Evolutionary conservation across 2,888 invertebrate genomes (phyloP), one percentile per base, ranked within the genome.

Genomic region (Silvanus unidentatus): DNA sequence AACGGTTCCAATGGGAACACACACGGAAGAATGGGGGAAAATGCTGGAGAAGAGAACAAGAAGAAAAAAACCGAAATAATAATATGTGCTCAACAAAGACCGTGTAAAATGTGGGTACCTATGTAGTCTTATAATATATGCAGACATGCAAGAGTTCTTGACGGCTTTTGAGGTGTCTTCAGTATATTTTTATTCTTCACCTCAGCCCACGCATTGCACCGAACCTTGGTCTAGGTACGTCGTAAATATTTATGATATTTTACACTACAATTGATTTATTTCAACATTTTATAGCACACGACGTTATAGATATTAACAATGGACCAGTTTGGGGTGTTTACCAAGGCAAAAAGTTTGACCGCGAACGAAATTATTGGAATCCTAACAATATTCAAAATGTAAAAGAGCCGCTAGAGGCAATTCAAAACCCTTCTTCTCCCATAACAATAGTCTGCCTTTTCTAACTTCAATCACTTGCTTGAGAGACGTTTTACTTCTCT

Each of bases 71-170:
- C 3, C 8, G 22, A 22, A 22, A 22, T 32, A 32, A 32, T 11
- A 32, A 32, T 12, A 49, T 44, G 47, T 45, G 48, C 47, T 32
- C 49, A 49, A 52, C 49, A 52, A 52, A 48, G 48, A 47, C 48
- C 48, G 41, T 42, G 42, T 42, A 44, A 52, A 47, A 52, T 48
- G 42, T 32, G n/a, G 22, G 22, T 22, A 22, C 22, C 22, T 22
- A 22, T 22, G 22, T 37, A 45, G 48, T 48, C 45, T 49, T 57
- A 51, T 62, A 61, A 62, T 60, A 49, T 60, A 60, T 61, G 59
- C 59, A 59, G 56, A 59, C 58, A 53, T 62, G 59, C 56, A 54
- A 59, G 59, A 53, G 57, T 58, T 53, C 60, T 62, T 59, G 61
- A 60, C 60, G 57, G 59, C 56, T 57, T 49, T 50, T 50, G 56